Percentiles rank a stretch among this genome's conserved stretches.
These are phyloP conservation scores for Lucilia cuprina DNA, from an alignment of 1,140 invertebrate genomes.

Conservation along the genomic window DNA sequence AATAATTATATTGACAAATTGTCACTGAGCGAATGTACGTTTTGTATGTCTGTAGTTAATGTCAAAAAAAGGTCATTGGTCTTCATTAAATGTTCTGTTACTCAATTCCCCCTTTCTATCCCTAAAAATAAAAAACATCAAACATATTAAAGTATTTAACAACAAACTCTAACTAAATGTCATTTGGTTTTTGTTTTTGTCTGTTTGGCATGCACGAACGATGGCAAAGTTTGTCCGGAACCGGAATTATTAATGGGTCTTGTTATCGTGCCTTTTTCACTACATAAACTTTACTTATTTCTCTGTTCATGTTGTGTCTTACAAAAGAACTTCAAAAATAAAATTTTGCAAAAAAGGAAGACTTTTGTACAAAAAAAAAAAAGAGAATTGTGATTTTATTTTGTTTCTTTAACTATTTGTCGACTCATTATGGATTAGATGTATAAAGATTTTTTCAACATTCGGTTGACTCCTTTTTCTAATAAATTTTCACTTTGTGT, in stretches of 20 bases:
- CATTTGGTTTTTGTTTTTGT: not conserved
- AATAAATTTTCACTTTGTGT: not conserved
- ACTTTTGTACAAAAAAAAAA: not conserved
- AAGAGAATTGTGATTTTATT: not conserved
- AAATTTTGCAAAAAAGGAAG: not conserved
- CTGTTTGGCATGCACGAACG: slow-evolving; percentile 5
- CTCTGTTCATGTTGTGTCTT: not conserved
- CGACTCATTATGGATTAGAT: slow-evolving; percentile 22
- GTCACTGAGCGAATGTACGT: not conserved
- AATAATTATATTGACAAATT: slow-evolving; percentile 28
- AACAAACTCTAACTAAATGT: slow-evolving; percentile 1
- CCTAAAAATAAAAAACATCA: not conserved
- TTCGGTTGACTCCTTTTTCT: not conserved
- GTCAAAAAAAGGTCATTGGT: slow-evolving; percentile 31
- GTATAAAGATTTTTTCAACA: not conserved
- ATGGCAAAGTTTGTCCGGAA: slow-evolving; percentile 28
- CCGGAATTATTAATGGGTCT: slow-evolving; percentile 35
- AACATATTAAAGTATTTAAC: slow-evolving; percentile 21
- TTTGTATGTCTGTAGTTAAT: slow-evolving; percentile 3
- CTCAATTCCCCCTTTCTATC: not conserved
- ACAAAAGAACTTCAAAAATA: not conserved
- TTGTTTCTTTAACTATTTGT: slow-evolving; percentile 18
- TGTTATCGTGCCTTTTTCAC: slow-evolving; percentile 30
- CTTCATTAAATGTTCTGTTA: not conserved
- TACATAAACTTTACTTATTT: slow-evolving; percentile 26